Evolutionary conservation across 1,140 invertebrate species (phyloP).

Genomic region (Leucophenga varia): DNA sequence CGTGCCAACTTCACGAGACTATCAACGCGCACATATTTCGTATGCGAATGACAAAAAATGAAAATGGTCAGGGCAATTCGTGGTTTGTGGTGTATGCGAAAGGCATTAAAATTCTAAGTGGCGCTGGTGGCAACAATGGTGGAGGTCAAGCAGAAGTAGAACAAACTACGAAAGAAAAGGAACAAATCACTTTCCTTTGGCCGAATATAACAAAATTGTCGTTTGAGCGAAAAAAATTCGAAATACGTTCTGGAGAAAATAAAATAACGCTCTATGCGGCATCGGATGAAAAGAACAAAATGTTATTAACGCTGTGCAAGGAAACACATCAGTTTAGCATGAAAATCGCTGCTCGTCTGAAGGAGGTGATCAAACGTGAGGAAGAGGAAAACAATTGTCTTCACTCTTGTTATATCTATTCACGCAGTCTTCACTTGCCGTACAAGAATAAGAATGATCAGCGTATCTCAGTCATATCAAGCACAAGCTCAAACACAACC

Average conservation of each 20-base stretch:
- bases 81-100: constrained; percentile 81
- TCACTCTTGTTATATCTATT: constrained; percentile 67
- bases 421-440: constrained; percentile 64
- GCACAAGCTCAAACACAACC: constrained; percentile 90
- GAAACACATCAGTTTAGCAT: constrained; percentile 94
- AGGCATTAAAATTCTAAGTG: constrained; percentile 79
- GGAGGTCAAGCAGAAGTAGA: constrained; percentile 2
- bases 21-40: constrained; percentile 91
- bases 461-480: constrained; percentile 87
- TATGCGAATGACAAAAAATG: constrained; percentile 80
- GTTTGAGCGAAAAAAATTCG: constrained; percentile 96
- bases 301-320: constrained; percentile 83
- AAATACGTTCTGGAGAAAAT: constrained; percentile 84
- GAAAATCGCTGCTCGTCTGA: constrained; percentile 81
- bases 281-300: constrained; percentile 89
- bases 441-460: constrained; percentile 72
- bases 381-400: constrained; percentile 67
- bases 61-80: constrained; percentile 70
- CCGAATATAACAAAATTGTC: constrained; percentile 90
- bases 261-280: constrained; percentile 88
- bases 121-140: background rate
- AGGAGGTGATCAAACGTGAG: constrained; percentile 74
- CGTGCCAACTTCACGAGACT: constrained; percentile 80
- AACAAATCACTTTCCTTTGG: constrained; percentile 81
- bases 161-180: constrained; percentile 59